These are phyloP conservation scores for Mesodorylaimus sp. DNA, from an alignment of 2,888 invertebrate species.

Conservation along the genomic window DNA sequence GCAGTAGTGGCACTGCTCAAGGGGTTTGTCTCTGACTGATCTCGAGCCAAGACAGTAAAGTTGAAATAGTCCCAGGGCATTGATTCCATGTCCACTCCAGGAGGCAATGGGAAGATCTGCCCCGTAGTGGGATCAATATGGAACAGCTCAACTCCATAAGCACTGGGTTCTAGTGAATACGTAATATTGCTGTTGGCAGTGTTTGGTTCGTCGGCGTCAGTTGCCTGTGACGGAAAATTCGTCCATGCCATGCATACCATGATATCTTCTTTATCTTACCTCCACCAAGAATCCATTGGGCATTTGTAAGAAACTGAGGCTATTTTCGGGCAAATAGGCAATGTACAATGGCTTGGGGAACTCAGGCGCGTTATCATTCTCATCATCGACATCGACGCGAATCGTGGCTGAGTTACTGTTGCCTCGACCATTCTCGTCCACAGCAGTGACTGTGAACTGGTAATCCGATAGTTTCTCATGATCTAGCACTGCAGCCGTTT, in stretches of 20 bases:
- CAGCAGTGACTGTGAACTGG: conserved; percentile 67
- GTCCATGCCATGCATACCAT: background rate
- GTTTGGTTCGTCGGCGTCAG: conserved; percentile 5
- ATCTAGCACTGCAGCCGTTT: conserved; percentile 39
- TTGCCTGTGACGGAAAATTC: conserved; percentile 1
- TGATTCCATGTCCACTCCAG: conserved; percentile 15
- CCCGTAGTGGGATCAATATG: conserved; percentile 58
- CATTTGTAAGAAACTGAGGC: background rate
- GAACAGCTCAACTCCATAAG: conserved; percentile 44
- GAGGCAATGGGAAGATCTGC: conserved; percentile 38
- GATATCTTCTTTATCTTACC: background rate
- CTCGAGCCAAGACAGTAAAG: conserved; percentile 8
- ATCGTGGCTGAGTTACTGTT: conserved; percentile 70
- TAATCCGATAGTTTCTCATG: conserved; percentile 62
- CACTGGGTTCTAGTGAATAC: conserved; percentile 33
- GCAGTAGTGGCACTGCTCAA: conserved; percentile 17
- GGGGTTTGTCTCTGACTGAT: background rate
- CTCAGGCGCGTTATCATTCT: conserved; percentile 31
- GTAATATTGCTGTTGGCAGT: conserved; percentile 6
- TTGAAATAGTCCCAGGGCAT: conserved; percentile 15
- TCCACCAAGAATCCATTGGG: conserved; percentile 5
- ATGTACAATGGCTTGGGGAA: conserved; percentile 7
- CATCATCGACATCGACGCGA: conserved; percentile 65
- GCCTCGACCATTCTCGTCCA: conserved; percentile 53
- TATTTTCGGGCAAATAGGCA: conserved; percentile 11